Evolutionary conservation across 2,113 vertebrate genomes (phyloP).

Genomic region (Oryzias curvinotus): DNA sequence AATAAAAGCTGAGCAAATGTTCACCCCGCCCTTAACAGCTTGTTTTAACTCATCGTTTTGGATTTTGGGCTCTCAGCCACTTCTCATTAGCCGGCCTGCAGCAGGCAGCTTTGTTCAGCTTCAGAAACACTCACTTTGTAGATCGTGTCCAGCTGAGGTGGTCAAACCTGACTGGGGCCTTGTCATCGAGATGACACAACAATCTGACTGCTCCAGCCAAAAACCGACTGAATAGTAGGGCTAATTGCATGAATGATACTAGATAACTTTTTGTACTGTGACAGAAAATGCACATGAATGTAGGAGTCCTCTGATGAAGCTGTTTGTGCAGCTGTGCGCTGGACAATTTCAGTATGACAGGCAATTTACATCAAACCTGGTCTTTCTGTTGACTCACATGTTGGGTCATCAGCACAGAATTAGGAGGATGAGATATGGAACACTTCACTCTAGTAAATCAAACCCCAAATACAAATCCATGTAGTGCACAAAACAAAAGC

Average conservation of each 20-base stretch:
- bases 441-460: rapidly evolving
- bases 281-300: background rate
- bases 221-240: too few relatives aligned
- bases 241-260: too few relatives aligned
- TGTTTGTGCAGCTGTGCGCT: background rate
- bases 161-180: background rate
- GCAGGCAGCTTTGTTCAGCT: slow-evolving; percentile 1
- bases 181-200: background rate
- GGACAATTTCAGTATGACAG: slow-evolving; percentile 12
- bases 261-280: background rate
- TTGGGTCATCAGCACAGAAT: slow-evolving; percentile 6
- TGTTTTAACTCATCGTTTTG: background rate
- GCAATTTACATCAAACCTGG: background rate
- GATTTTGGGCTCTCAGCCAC: background rate
- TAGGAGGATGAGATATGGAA: background rate
- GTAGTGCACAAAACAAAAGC: background rate
- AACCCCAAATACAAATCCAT: background rate
- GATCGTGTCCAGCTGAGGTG: background rate
- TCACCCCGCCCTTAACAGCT: background rate
- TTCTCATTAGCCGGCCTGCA: background rate
- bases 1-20: background rate
- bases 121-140: background rate
- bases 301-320: background rate
- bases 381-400: slow-evolving; percentile 8
- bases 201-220: too few relatives aligned